phyloP scores from a whole-genome alignment of 2,888 invertebrate genomes.

The Hyalella azteca region DNA sequence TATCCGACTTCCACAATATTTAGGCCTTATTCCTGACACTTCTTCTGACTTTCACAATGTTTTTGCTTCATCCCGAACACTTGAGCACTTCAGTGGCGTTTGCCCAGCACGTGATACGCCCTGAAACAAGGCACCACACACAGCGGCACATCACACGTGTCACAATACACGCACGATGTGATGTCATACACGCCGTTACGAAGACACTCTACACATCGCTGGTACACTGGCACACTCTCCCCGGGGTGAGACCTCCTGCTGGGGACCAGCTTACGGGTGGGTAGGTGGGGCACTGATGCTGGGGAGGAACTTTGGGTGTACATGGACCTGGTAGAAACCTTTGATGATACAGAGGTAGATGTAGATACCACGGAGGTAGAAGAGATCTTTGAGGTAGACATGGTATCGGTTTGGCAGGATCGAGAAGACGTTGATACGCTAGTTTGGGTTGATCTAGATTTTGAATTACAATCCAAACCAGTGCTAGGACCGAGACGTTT shows the following conservation, averaged over 20 bases:
- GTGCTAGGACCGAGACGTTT: too few relatives aligned
- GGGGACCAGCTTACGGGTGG: neutral
- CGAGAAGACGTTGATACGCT: neutral
- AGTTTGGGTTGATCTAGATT: neutral
- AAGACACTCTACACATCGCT: conserved; percentile 18
- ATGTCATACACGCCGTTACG: conserved; percentile 22
- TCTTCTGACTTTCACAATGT: too few relatives aligned
- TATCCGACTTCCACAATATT: too few relatives aligned
- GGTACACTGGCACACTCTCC: neutral
- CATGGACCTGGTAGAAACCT: too few relatives aligned
- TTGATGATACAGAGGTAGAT: too few relatives aligned
- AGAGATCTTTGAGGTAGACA: too few relatives aligned
- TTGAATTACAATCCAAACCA: too few relatives aligned
- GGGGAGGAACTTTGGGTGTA: too few relatives aligned
- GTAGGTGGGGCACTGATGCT: neutral
- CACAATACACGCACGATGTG: conserved; percentile 9
- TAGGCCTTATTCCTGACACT: too few relatives aligned
- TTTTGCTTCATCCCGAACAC: too few relatives aligned
- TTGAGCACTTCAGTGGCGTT: neutral
- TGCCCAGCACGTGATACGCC: conserved; percentile 14
- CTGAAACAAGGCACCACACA: conserved; percentile 31
- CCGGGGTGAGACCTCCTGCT: neutral
- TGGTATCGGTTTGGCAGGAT: neutral
- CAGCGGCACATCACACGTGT: conserved; percentile 12
- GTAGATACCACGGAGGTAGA: too few relatives aligned